Evolutionary conservation across 2,888 invertebrate genomes (phyloP), one percentile per base, ranked within the genome.

Genomic region (Steinernema scapterisci): DNA sequence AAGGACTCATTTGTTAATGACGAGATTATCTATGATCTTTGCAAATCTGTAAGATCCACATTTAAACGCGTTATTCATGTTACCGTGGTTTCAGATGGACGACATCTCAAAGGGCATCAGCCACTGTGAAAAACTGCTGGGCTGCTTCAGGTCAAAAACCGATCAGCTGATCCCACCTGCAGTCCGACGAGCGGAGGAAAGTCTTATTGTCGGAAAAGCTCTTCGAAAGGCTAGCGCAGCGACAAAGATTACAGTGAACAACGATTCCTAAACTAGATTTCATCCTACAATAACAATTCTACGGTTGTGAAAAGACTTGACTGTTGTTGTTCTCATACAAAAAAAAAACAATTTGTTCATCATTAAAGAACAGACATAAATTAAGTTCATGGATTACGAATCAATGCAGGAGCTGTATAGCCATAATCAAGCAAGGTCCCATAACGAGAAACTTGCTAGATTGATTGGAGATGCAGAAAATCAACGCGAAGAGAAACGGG

Each of bases 1-100:
- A 91, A 93, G 87, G 97, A 99, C 89, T 95, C 97, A 0, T 91
- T 93, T 52, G 93, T 99, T 13, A 91, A 92, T 0, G 94, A 97
- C 80, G 91, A 90, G 81, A 94, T 96, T 79, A 94, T 94, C 88
- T 97, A 95, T 88, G 97, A 97, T 89, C 89, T 97, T 73, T 89
- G 96, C 74, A 82, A 76, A 63, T 74, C 77, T 76, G 87, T 87
- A 16, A 75, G 78, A 72, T 70, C 1, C 25, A 31, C n/a, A 16
- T 76, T 6, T 9, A 23, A 56, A 70, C 19, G 21, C 38, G 63
- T 38, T 73, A 21, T 52, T 71, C 23, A 70, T 7, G n/a, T n/a
- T 16, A 72, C 23, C 21, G n/a, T 72, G 25, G 9, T 73, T 83
- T 54, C 72, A 86, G 86, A 88, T 87, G 87, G 82, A 85, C 72